Evolutionary conservation across 2,888 invertebrate species (phyloP).

Genomic region (Tetheella fluctuosa): DNA sequence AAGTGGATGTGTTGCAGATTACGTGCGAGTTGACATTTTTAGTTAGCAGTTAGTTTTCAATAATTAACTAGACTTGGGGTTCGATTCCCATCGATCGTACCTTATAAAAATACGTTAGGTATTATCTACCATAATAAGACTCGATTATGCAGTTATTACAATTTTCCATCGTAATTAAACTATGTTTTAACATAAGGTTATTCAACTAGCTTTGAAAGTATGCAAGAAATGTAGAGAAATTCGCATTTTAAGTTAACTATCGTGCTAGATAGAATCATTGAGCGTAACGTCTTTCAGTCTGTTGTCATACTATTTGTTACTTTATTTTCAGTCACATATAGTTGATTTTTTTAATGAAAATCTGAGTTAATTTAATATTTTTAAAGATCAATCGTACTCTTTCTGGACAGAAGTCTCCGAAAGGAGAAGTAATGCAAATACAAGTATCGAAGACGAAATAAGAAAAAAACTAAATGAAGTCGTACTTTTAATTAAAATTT

Average conservation of each 20-base stretch:
- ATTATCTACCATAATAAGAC: constrained; percentile 15
- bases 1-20: constrained; percentile 10
- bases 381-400: neutral
- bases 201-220: constrained; percentile 77
- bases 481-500: neutral
- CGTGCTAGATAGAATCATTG: constrained; percentile 54
- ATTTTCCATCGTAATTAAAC: constrained; percentile 57
- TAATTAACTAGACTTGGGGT: neutral
- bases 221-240: constrained; percentile 77
- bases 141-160: constrained; percentile 16
- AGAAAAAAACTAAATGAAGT: no score
- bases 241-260: constrained; percentile 57
- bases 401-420: neutral
- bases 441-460: neutral
- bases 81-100: no score
- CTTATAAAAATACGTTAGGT: no score
- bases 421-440: neutral
- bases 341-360: constrained; percentile 2
- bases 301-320: constrained; percentile 23
- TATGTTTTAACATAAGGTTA: constrained; percentile 63
- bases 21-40: neutral
- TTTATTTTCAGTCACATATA: constrained; percentile 16
- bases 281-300: constrained; percentile 48
- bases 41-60: neutral
- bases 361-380: no score